Evolutionary conservation across 2,797 vertebrate genomes (phyloP), one percentile per base, ranked within the genome.

Genomic region (Megalops cyprinoides): DNA sequence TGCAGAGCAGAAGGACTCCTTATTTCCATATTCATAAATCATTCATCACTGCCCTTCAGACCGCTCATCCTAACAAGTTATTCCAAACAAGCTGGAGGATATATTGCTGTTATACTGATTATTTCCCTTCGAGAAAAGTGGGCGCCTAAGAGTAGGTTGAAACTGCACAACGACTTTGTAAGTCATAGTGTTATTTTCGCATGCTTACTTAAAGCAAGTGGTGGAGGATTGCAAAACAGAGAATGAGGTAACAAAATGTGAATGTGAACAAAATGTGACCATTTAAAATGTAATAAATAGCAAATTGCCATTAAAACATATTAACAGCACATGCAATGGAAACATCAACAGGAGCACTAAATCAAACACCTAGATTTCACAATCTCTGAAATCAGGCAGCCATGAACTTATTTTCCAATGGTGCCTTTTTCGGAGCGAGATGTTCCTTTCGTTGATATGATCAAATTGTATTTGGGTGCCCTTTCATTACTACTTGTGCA

Each of bases 21-120:
- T 14, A 76, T 76, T 62, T 65, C 56, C 44, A 65, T 81, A 76
- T 49, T 75, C 71, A 81, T 81, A 65, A 75, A 76, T 81, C 79
- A 81, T 81, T 81, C 71, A 80, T 74, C 55, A 20, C 42, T 42
- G 44, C 48, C 79, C 79, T 42, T 53, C 73, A 39, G 10, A 25
- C 8, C 51, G 79, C 18, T 74, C 58, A 39, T 56, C 67, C 5
- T 65, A 8, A 42, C 56, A 6, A 77, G 51, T 42, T 46, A 12
- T 14, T 60, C 73, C 28, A 49, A 37, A 78, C 20, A 25, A 25
- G 55, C 55, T 44, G n/a, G 34, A 73, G 39, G 7, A 67, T 12
- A 77, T 55, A 44, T 12, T 14, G 53, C 34, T 34, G 12, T 69
- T 31, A 69, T 31, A 23, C n/a, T 51, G 3, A 23, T 49, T n/a